Base-by-base conservation (phyloP, 1,140 invertebrate genomes). In the Epicauta chinensis region DNA sequence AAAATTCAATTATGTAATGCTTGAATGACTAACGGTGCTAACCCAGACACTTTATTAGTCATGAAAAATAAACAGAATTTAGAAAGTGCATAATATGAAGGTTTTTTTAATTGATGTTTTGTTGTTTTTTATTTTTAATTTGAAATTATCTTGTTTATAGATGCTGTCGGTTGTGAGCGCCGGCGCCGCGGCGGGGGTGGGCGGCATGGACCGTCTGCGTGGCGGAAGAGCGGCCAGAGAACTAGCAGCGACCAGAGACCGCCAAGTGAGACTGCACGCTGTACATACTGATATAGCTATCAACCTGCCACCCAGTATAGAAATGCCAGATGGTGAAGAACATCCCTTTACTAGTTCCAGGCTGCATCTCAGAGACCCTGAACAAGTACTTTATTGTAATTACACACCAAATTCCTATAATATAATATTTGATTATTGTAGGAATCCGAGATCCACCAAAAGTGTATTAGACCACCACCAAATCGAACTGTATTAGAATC, bases 251-350 rank as follows among this genome's bases (percentile, higher is more conserved):
- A 71, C 73, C 32, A 71, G 72, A 58, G 79, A 82, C 58, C 77
- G 77, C 32, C 64, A 68, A 53, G 75, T 81, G 14, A 73, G 78
- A 38, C 69, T 78, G 54, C 75, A 75, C 57, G 78, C 80, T 29
- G 77, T 82, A 17, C 73, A 75, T 51, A 80, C 77, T 54, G 81
- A 83, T 66, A 72, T 81, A 53, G 75, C 77, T 53, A 71, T 84
- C 61, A 80, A 81, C 61, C 70, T 83, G 56, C 84, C 84, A 48
- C 82, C 82, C 49, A 77, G 77, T 57, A 78, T 85, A 58, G 73
- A 79, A 49, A 73, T 84, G 63, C 83, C 84, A 16, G 83, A 86
- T 68, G 83, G 83, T 41, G 84, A 86, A 66, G 82, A 85, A 56
- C 74, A 77, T 23, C 79, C 79, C n/a, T 82, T 81, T 60, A 73